These are phyloP conservation scores for Actenoides lindsayi DNA, from an alignment of 2,113 vertebrate species.

Conservation along the genomic window DNA sequence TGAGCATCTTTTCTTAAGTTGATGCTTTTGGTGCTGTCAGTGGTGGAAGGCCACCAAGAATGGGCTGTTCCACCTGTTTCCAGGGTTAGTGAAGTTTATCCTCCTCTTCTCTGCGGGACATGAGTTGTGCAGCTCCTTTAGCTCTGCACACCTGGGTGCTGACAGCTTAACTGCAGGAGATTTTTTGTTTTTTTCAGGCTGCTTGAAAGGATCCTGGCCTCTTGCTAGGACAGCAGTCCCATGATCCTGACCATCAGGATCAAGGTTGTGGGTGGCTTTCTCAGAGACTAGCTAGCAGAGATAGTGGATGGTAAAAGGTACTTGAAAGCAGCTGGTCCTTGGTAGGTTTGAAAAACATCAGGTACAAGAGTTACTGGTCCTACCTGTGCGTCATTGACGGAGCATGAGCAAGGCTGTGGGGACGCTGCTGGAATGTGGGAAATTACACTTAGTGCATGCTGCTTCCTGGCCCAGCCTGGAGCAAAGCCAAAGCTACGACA, in stretches of 20 bases:
- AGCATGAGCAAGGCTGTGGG: not conserved
- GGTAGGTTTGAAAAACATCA: not conserved
- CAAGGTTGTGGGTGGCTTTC: not conserved
- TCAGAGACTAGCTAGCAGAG: not conserved
- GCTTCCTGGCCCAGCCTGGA: not conserved
- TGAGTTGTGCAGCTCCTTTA: not conserved
- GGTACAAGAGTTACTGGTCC: not conserved
- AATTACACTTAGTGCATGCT: not conserved
- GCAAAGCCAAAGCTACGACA: not conserved
- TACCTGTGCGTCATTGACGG: not conserved
- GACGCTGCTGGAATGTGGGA: not conserved
- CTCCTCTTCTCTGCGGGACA: accelerated
- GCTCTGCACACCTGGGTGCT: not conserved
- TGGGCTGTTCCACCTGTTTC: not conserved
- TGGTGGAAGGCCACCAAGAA: not conserved
- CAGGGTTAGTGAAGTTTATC: not conserved
- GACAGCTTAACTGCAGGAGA: not conserved
- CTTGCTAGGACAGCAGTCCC: not conserved
- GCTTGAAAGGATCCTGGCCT: not conserved
- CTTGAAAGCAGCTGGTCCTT: not conserved
- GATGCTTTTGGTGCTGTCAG: not conserved
- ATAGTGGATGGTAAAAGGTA: not conserved
- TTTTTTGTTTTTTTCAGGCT: not conserved
- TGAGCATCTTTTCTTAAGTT: not conserved
- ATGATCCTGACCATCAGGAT: not conserved